phyloP scores from a whole-genome alignment of 1,140 invertebrate genomes.

The Cotesia vestalis region DNA sequence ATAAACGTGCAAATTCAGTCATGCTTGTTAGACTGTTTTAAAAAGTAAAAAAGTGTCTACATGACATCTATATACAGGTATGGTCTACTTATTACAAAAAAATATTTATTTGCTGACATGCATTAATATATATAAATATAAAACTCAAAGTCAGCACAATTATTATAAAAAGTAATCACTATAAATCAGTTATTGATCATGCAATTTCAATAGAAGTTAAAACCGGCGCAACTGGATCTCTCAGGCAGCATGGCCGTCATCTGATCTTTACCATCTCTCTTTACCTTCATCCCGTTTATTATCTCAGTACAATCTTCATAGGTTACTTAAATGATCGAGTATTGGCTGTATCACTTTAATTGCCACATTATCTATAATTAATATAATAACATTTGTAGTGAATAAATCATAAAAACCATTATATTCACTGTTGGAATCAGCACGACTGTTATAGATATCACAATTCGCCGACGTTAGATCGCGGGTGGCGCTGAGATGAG shows the following conservation, averaged over 20 bases:
- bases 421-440: too few species aligned
- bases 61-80: background rate
- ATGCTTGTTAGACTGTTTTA: constrained; percentile 5
- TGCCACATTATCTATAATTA: too few species aligned
- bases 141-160: background rate
- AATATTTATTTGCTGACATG: background rate
- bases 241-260: background rate
- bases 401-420: background rate
- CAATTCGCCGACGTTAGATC: constrained; percentile 33
- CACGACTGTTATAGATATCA: constrained; percentile 6
- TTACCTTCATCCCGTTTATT: background rate
- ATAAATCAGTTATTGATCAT: background rate
- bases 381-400: background rate
- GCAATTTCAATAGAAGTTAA: too few species aligned
- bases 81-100: background rate
- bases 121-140: background rate
- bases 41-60: constrained; percentile 10
- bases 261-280: background rate
- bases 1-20: constrained; percentile 21
- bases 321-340: background rate
- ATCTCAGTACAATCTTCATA: background rate
- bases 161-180: background rate
- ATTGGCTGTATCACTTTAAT: background rate
- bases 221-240: background rate
- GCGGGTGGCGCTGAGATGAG: constrained; percentile 38